Evolutionary conservation across 2,888 invertebrate genomes (phyloP).

Genomic region (Acrobeloides nanus): DNA sequence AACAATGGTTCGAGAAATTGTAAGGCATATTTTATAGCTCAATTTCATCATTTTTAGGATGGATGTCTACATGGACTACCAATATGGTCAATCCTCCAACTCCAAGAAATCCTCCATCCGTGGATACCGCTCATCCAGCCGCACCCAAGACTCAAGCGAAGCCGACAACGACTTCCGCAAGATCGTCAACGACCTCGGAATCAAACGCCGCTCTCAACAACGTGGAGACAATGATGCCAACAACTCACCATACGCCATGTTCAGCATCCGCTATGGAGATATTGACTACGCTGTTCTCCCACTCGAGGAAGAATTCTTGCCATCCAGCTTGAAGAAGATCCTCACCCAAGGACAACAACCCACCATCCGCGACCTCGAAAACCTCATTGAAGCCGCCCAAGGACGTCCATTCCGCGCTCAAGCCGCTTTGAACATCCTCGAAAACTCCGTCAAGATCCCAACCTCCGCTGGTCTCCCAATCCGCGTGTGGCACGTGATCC

Average conservation of each 20-base stretch:
- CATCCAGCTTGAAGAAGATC: conserved; percentile 22
- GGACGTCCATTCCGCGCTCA: conserved; percentile 4
- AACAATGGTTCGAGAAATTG: conserved; percentile 4
- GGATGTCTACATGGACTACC: too few relatives aligned
- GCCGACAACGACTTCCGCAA: conserved; percentile 2
- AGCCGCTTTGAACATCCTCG: conserved; percentile 13
- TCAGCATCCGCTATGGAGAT: conserved; percentile 34
- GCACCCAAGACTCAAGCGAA: not conserved
- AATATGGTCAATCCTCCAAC: too few relatives aligned
- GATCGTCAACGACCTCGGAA: conserved; percentile 14
- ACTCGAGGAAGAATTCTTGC: conserved; percentile 26
- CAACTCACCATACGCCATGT: conserved; percentile 20
- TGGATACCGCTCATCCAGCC: not conserved
- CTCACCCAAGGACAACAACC: conserved; percentile 14
- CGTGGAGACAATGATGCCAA: conserved; percentile 4
- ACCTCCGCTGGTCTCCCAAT: conserved; percentile 22
- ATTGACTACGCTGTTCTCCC: conserved; percentile 43
- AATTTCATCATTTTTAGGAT: too few relatives aligned
- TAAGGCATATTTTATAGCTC: too few relatives aligned
- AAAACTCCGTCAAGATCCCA: conserved; percentile 10
- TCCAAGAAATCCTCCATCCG: too few relatives aligned
- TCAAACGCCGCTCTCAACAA: conserved; percentile 6
- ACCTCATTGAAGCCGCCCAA: conserved; percentile 3
- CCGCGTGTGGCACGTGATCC: conserved; percentile 9
- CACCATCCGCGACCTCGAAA: conserved; percentile 18